These are phyloP conservation scores for Tetrax tetrax DNA, from an alignment of 2,113 vertebrate genomes.

Conservation along the genomic window DNA sequence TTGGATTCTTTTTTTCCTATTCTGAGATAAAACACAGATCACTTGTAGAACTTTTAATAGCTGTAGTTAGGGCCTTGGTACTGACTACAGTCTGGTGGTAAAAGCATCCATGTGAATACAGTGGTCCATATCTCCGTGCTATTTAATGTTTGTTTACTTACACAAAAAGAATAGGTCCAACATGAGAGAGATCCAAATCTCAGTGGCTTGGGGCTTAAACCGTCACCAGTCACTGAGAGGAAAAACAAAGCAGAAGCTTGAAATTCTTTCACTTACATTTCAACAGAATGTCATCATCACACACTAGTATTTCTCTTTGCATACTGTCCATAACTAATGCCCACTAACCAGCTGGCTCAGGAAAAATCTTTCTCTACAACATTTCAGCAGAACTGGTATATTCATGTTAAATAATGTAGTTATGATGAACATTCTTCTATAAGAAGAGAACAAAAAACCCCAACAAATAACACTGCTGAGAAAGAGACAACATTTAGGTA, in stretches of 20 bases:
- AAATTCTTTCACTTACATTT: neutral
- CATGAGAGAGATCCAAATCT: neutral
- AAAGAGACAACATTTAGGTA: neutral
- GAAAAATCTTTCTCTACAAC: constrained; percentile 6
- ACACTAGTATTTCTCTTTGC: neutral
- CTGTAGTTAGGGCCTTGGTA: neutral
- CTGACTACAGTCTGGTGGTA: neutral
- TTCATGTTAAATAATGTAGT: neutral
- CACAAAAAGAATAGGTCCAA: neutral
- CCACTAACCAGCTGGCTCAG: constrained; percentile 53
- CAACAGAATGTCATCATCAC: neutral
- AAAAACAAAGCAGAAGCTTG: neutral
- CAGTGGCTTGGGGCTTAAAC: neutral
- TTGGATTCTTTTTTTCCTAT: neutral
- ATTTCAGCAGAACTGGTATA: neutral
- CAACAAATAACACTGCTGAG: neutral
- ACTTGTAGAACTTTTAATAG: neutral
- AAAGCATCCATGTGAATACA: neutral
- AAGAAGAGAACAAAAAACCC: neutral
- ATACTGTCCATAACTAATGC: neutral
- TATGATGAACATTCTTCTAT: neutral
- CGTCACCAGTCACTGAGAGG: neutral
- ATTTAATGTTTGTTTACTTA: neutral
- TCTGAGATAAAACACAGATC: neutral
- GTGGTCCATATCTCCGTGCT: neutral